Percentiles rank a stretch among this genome's conserved stretches.
Evolutionary conservation across 2,113 vertebrate species (phyloP).

Genomic region (Macroglossus sobrinus): DNA sequence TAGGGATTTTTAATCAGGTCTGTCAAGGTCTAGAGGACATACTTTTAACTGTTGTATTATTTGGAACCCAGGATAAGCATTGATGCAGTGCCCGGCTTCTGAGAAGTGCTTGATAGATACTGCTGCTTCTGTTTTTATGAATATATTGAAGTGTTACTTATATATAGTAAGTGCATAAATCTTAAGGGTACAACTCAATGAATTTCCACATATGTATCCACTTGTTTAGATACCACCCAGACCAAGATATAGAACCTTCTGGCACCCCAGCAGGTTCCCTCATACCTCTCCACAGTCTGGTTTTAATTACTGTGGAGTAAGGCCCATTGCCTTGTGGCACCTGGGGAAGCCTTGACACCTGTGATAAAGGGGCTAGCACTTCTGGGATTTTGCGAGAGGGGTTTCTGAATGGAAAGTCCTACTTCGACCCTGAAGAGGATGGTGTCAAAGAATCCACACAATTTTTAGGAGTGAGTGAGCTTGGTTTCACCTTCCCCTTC

Average conservation of each 20-base stretch:
- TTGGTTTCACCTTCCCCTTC: slow-evolving; percentile 42
- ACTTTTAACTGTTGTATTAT: not conserved
- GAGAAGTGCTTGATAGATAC: not conserved
- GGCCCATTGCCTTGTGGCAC: not conserved
- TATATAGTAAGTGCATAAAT: not conserved
- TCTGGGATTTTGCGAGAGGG: not conserved
- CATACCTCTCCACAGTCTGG: not conserved
- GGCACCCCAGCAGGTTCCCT: not conserved
- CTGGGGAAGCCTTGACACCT: not conserved
- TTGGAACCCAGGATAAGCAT: not conserved
- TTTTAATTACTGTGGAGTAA: not conserved
- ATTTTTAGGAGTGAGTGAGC: not conserved
- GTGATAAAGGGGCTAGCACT: not conserved
- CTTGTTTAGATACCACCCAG: not conserved
- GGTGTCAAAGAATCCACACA: not conserved
- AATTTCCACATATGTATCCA: not conserved
- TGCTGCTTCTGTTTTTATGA: not conserved
- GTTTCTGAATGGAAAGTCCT: not conserved
- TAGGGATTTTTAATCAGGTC: not conserved
- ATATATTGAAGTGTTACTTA: not conserved
- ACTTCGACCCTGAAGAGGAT: not conserved
- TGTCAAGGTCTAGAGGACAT: not conserved
- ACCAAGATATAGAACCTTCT: not conserved
- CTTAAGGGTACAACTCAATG: not conserved
- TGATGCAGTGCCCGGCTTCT: not conserved